Evolutionary conservation across 2,888 invertebrate genomes (phyloP).

Genomic region (Heliconius aoede): DNA sequence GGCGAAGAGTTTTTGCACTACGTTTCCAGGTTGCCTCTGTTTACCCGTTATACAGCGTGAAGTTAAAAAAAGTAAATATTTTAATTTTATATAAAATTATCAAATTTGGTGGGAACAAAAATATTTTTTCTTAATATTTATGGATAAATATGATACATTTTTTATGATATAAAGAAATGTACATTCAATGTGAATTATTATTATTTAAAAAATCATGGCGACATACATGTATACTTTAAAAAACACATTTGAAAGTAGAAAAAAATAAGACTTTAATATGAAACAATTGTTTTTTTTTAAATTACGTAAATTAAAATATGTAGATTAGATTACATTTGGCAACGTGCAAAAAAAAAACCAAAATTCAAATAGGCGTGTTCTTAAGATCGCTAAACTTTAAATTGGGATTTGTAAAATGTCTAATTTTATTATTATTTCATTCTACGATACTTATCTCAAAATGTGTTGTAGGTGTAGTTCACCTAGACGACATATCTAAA

Average conservation of each 20-base stretch:
- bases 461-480: background rate
- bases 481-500: background rate
- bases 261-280: background rate
- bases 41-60: too few species aligned
- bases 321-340: background rate
- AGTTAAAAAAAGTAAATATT: too few species aligned
- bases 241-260: background rate
- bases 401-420: background rate
- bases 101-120: too few species aligned
- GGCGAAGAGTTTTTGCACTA: too few species aligned
- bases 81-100: too few species aligned
- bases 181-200: too few species aligned
- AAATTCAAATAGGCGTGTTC: background rate
- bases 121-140: too few species aligned
- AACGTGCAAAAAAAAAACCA: background rate
- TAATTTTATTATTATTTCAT: background rate
- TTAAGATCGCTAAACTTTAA: background rate
- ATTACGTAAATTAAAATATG: slow-evolving; percentile 27
- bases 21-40: too few species aligned
- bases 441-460: background rate
- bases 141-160: background rate
- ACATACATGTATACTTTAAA: background rate
- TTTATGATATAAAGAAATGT: too few species aligned
- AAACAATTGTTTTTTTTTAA: background rate
- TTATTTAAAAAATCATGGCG: too few species aligned